These are phyloP conservation scores for Scolopax bukidnonensis DNA, from an alignment of 2,797 vertebrate genomes.

Conservation along the genomic window DNA sequence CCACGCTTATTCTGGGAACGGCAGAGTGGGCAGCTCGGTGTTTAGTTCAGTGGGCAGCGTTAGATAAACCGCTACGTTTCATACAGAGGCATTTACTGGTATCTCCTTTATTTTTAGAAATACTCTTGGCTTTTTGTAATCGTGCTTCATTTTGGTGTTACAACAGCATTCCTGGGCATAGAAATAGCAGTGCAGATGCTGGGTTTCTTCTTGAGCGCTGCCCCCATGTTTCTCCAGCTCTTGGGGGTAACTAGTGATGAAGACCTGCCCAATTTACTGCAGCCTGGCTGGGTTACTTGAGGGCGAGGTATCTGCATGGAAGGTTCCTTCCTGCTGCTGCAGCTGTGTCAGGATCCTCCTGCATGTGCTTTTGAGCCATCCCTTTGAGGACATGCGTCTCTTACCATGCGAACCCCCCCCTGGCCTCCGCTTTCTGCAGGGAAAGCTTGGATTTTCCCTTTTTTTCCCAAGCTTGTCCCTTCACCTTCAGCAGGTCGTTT, in stretches of 20 bases:
- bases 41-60: neutral
- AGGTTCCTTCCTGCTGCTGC: rapidly evolving
- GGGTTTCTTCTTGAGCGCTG: neutral
- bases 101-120: constrained; percentile 45
- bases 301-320: rapidly evolving
- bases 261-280: neutral
- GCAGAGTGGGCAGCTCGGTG: neutral
- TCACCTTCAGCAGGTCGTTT: neutral
- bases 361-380: rapidly evolving
- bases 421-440: neutral
- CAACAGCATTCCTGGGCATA: neutral
- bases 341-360: rapidly evolving
- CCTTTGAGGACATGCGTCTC: neutral
- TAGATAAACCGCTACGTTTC: constrained; percentile 22
- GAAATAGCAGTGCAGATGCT: rapidly evolving
- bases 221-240: neutral
- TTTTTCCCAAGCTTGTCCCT: neutral
- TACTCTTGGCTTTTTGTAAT: neutral
- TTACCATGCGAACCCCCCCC: neutral
- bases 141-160: neutral
- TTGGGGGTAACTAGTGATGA: neutral
- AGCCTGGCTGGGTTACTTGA: neutral
- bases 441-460: neutral
- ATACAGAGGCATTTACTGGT: neutral
- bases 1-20: neutral